Conservation (phyloP, 1,140 invertebrate species). For the Glomeris maerens region DNA sequence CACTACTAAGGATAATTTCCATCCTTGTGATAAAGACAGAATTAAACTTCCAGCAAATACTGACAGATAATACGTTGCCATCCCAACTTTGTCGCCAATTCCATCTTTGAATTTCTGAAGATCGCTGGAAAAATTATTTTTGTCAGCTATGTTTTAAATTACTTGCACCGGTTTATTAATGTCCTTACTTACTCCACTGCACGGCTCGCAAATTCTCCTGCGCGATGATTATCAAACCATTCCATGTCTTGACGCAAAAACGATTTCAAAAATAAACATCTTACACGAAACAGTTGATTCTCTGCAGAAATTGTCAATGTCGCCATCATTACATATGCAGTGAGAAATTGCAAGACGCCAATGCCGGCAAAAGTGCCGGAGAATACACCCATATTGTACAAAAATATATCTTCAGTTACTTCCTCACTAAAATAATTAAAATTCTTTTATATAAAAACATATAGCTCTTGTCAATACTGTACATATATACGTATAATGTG, state of each 20-base stretch:
- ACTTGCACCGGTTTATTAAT: too few species aligned
- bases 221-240: constrained; percentile 78
- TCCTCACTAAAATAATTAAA: too few species aligned
- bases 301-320: constrained; percentile 49
- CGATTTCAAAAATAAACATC: constrained; percentile 53
- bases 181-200: constrained; percentile 83
- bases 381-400: too few species aligned
- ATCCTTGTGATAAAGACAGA: constrained; percentile 60
- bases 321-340: constrained; percentile 45
- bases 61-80: constrained; percentile 54
- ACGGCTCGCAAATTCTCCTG: constrained; percentile 73
- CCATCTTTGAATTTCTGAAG: constrained; percentile 76
- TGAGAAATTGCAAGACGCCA: constrained; percentile 42
- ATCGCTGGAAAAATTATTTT: constrained; percentile 45
- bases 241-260: constrained; percentile 74
- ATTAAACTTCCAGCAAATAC: constrained; percentile 52
- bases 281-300: constrained; percentile 54
- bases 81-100: constrained; percentile 71
- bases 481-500: too few species aligned
- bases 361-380: constrained; percentile 45
- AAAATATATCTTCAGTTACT: too few species aligned
- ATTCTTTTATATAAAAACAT: too few species aligned
- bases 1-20: constrained; percentile 67
- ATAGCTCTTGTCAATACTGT: too few species aligned
- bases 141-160: too few species aligned